Evolutionary conservation across 2,888 invertebrate species (phyloP).

Genomic region (Abrostola tripartita): DNA sequence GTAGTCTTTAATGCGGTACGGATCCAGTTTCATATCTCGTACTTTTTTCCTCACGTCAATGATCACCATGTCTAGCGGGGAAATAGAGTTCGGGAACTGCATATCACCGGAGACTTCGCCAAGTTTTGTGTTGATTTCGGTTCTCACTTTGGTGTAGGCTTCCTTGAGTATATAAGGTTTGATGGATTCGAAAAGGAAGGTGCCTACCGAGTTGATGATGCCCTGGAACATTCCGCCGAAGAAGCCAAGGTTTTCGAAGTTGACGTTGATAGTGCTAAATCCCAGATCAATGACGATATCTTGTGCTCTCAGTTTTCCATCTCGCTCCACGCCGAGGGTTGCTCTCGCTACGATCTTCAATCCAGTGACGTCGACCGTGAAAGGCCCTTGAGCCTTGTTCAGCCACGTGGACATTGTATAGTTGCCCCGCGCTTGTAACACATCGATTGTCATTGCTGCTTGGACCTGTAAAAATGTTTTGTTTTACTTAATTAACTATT

Average conservation of each 20-base stretch:
- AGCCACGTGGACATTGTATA: conserved; percentile 93
- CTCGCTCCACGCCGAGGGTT: conserved; percentile 91
- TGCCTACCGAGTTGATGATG: conserved; percentile 94
- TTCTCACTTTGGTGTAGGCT: conserved; percentile 92
- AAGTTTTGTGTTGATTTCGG: conserved; percentile 92
- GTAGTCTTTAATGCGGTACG: conserved; percentile 92
- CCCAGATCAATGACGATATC: conserved; percentile 93
- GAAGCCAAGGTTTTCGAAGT: conserved; percentile 94
- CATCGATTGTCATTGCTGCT: conserved; percentile 91
- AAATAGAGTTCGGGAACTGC: conserved; percentile 94
- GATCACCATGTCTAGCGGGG: conserved; percentile 95
- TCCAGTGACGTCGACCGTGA: conserved; percentile 92
- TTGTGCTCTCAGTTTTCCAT: conserved; percentile 93
- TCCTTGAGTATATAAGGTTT: conserved; percentile 94
- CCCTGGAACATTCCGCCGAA: conserved; percentile 91
- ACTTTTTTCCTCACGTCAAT: conserved; percentile 92
- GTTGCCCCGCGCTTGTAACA: conserved; percentile 91
- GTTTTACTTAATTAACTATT: neutral
- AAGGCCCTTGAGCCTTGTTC: conserved; percentile 91
- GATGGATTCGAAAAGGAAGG: conserved; percentile 94
- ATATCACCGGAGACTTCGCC: conserved; percentile 91
- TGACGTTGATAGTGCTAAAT: conserved; percentile 92
- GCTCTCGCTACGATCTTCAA: conserved; percentile 91
- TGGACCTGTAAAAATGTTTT: conserved; percentile 87
- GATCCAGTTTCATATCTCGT: conserved; percentile 91